A percentile compares a stretch with the other conserved stretches of the same genome.
phyloP scores from a whole-genome alignment of 2,797 vertebrate species.

The Lepilemur ruficaudatus region DNA sequence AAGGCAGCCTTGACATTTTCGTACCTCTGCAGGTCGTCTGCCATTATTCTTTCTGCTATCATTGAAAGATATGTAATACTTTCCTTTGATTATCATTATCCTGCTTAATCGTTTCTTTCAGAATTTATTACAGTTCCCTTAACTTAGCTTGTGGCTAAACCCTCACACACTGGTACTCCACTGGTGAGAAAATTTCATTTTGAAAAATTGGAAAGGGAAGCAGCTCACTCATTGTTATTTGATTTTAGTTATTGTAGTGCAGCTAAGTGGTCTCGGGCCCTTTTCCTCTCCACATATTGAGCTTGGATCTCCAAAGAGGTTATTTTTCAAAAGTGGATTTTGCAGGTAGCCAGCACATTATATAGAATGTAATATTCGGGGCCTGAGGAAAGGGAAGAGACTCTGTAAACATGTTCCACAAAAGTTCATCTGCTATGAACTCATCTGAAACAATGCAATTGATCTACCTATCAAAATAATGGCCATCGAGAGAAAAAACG shows the following conservation, averaged over 20 bases:
- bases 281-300: slow-evolving; percentile 31
- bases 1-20: background rate
- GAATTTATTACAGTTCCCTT: slow-evolving; percentile 57
- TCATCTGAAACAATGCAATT: background rate
- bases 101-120: slow-evolving; percentile 30
- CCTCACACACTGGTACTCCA: slow-evolving; percentile 19
- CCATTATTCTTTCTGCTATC: background rate
- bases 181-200: slow-evolving; percentile 67
- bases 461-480: background rate
- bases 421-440: background rate
- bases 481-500: background rate
- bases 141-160: slow-evolving; percentile 62
- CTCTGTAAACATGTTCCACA: background rate
- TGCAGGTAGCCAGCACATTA: slow-evolving; percentile 41
- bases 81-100: slow-evolving; percentile 24
- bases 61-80: background rate
- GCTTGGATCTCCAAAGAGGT: slow-evolving; percentile 32
- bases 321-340: slow-evolving; percentile 64
- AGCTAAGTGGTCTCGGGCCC: slow-evolving; percentile 33
- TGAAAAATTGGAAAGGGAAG: slow-evolving; percentile 57
- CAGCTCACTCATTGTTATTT: slow-evolving; percentile 59
- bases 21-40: background rate
- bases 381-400: slow-evolving; percentile 10
- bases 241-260: slow-evolving; percentile 68
- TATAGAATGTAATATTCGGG: background rate